Evolutionary conservation across 1,140 invertebrate genomes (phyloP).

Genomic region (Teleopsis dalmanni): DNA sequence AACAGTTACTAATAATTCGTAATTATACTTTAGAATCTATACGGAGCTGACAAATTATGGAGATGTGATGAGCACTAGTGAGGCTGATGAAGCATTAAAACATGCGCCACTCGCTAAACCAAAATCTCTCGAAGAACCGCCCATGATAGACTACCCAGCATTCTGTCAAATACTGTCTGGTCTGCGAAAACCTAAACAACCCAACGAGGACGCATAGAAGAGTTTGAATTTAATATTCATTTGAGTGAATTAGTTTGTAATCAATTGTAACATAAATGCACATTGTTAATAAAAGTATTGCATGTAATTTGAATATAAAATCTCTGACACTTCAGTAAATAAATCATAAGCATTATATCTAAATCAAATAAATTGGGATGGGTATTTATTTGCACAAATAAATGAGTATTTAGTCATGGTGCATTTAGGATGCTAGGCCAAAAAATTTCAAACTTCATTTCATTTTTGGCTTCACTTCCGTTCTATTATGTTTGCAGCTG

Average conservation of each 20-base stretch:
- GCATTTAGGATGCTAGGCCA: too few species aligned
- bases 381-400: too few species aligned
- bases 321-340: too few species aligned
- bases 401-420: too few species aligned
- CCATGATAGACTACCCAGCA: slow-evolving; percentile 53
- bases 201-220: background rate
- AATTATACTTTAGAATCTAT: slow-evolving; percentile 45
- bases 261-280: too few species aligned
- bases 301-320: too few species aligned
- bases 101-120: slow-evolving; percentile 52
- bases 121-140: slow-evolving; percentile 42
- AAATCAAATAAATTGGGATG: too few species aligned
- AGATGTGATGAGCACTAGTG: slow-evolving; percentile 52
- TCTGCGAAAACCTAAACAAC: slow-evolving; percentile 47
- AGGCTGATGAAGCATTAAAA: slow-evolving; percentile 54
- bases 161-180: slow-evolving; percentile 54
- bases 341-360: too few species aligned
- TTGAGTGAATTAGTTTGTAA: too few species aligned
- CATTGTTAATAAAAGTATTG: too few species aligned
- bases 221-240: too few species aligned
- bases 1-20: background rate
- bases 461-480: slow-evolving; percentile 1
- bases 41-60: slow-evolving; percentile 54
- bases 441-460: slow-evolving; percentile 8
- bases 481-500: slow-evolving; percentile 25